Percentiles rank a stretch among this genome's conserved stretches.
These are phyloP conservation scores for Sabatieria punctata DNA, from an alignment of 2,888 invertebrate species.

Conservation along the genomic window DNA sequence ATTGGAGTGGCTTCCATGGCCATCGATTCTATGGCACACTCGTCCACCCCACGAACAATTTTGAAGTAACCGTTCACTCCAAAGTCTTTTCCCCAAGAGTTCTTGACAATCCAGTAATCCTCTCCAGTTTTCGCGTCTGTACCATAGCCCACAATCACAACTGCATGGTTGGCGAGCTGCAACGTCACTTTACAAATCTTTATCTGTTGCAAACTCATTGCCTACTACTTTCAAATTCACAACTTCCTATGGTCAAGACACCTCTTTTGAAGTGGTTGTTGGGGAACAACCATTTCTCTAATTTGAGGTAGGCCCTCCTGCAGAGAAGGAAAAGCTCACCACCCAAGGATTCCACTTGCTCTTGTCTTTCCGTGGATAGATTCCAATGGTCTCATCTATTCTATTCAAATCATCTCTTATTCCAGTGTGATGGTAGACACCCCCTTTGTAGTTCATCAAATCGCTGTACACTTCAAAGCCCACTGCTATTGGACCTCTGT, in stretches of 20 bases:
- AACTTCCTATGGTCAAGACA: no score
- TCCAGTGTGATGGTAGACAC: constrained; percentile 36
- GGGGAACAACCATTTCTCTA: no score
- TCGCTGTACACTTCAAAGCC: constrained; percentile 37
- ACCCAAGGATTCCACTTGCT: constrained; percentile 37
- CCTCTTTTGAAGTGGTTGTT: no score
- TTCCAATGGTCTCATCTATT: not conserved
- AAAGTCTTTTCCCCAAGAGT: constrained; percentile 30
- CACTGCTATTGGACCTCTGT: constrained; percentile 37
- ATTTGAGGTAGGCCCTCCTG: no score
- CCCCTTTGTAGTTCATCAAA: constrained; percentile 32
- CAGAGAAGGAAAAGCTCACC: no score
- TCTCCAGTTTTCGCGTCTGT: constrained; percentile 26
- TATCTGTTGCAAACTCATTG: no score
- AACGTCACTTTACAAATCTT: constrained; percentile 20
- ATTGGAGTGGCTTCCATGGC: constrained; percentile 25
- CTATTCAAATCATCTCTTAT: constrained; percentile 12
- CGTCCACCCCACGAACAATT: constrained; percentile 27
- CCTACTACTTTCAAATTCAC: no score
- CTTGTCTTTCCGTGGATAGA: no score
- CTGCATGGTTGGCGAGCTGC: constrained; percentile 38
- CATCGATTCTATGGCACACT: constrained; percentile 33
- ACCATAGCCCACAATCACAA: constrained; percentile 39
- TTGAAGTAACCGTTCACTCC: constrained; percentile 27
- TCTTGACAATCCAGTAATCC: constrained; percentile 35